Conservation (phyloP, 1,140 invertebrate species). For the Cylas formicarius region DNA sequence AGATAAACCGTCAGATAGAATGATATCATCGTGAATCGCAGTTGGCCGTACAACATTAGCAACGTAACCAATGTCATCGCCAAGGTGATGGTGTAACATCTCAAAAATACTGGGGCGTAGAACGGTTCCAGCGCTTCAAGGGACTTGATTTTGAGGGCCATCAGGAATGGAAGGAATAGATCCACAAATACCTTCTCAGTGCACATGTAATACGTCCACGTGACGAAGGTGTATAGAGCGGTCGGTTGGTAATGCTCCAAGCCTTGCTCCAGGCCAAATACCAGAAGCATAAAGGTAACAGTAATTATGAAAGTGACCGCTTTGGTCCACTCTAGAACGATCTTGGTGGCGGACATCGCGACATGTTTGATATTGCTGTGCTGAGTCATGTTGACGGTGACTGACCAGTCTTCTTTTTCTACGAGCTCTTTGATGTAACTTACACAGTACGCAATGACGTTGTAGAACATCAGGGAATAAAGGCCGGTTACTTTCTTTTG, state of each 20-base stretch:
- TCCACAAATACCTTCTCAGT: conserved; percentile 66
- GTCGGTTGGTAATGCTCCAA: conserved; percentile 66
- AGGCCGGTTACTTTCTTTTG: conserved; percentile 59
- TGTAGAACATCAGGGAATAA: conserved; percentile 75
- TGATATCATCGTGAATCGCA: conserved; percentile 51
- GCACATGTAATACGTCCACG: conserved; percentile 62
- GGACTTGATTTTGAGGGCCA: conserved; percentile 50
- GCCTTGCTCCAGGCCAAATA: conserved; percentile 67
- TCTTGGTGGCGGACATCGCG: conserved; percentile 74
- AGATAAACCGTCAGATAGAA: conserved; percentile 62
- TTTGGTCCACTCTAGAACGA: conserved; percentile 75
- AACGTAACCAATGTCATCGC: conserved; percentile 49
- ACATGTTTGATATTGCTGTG: conserved; percentile 67
- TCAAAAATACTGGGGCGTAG: conserved; percentile 57
- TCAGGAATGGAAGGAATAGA: conserved; percentile 50
- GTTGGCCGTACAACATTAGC: conserved; percentile 49
- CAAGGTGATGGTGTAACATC: conserved; percentile 48
- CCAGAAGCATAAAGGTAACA: conserved; percentile 66
- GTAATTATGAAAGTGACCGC: conserved; percentile 73
- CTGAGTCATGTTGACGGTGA: conserved; percentile 63
- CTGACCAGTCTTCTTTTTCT: conserved; percentile 68
- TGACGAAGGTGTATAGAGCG: conserved; percentile 54
- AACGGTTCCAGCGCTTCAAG: conserved; percentile 61
- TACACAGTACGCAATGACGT: conserved; percentile 69
- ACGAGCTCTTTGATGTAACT: conserved; percentile 65